Conservation (phyloP, 2,113 vertebrate genomes). For the Triplophysa dalaica region DNA sequence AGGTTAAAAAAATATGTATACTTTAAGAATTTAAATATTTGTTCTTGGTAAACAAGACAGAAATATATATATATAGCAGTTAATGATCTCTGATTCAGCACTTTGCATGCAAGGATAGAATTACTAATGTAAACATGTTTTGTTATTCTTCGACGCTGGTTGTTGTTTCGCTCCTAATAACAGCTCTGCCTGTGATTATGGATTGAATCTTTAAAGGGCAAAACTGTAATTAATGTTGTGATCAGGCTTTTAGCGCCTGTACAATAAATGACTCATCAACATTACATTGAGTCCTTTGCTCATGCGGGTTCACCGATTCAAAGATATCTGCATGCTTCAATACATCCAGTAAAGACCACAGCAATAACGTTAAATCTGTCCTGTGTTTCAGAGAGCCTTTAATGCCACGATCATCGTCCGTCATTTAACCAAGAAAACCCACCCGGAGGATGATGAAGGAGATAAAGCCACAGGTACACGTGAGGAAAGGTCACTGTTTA, state of each 20-base stretch:
- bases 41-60: no score
- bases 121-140: neutral
- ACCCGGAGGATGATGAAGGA: conserved; percentile 65
- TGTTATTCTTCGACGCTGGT: conserved; percentile 13
- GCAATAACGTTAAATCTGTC: neutral
- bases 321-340: conserved; percentile 8
- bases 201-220: conserved; percentile 27
- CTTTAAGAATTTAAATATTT: no score
- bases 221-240: conserved; percentile 3
- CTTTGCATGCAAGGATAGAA: neutral
- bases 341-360: neutral
- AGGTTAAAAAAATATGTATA: no score
- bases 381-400: conserved; percentile 81
- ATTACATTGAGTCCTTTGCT: neutral
- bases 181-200: conserved; percentile 1
- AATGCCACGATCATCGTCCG: conserved; percentile 83
- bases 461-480: conserved; percentile 68
- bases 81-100: conserved; percentile 19
- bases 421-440: conserved; percentile 76
- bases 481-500: neutral
- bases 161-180: neutral
- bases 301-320: neutral
- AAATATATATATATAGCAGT: neutral
- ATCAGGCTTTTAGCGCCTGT: conserved; percentile 17
- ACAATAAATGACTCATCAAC: conserved; percentile 4